Percentiles rank a stretch among this genome's conserved stretches.
phyloP scores from a whole-genome alignment of 2,113 vertebrate genomes.

The Zosterops pallidus region DNA sequence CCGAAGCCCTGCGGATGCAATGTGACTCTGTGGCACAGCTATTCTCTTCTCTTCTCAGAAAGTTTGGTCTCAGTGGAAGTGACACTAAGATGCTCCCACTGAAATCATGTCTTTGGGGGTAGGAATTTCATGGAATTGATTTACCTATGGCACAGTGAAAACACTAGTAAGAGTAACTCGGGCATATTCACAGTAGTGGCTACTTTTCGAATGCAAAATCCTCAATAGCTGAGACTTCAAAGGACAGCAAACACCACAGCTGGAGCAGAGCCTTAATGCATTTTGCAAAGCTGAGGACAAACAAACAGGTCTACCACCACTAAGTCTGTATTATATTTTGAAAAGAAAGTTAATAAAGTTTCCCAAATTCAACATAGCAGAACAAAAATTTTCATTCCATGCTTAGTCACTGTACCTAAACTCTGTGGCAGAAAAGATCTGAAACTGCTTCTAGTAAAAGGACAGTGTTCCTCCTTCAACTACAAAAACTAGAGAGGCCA shows the following conservation, averaged over 20 bases:
- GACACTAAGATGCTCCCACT: background rate
- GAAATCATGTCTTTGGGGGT: background rate
- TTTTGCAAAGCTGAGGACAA: background rate
- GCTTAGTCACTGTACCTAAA: background rate
- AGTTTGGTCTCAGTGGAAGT: background rate
- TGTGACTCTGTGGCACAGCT: background rate
- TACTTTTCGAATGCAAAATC: background rate
- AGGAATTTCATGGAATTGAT: background rate
- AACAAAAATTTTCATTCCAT: background rate
- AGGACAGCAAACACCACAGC: background rate
- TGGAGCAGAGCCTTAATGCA: background rate
- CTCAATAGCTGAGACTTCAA: background rate
- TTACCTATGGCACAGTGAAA: background rate
- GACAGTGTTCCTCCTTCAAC: background rate
- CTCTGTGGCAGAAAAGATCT: background rate
- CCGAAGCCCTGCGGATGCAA: background rate
- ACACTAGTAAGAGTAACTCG: background rate
- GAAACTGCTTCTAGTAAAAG: background rate
- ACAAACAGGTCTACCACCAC: background rate
- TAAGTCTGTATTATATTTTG: background rate
- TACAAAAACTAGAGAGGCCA: background rate
- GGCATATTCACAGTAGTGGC: background rate
- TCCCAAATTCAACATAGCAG: background rate
- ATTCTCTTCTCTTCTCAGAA: background rate
- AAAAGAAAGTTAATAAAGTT: background rate